Percentiles rank a stretch among this genome's conserved stretches.
Evolutionary conservation across 2,113 vertebrate species (phyloP).

Genomic region (Mastomys coucha): DNA sequence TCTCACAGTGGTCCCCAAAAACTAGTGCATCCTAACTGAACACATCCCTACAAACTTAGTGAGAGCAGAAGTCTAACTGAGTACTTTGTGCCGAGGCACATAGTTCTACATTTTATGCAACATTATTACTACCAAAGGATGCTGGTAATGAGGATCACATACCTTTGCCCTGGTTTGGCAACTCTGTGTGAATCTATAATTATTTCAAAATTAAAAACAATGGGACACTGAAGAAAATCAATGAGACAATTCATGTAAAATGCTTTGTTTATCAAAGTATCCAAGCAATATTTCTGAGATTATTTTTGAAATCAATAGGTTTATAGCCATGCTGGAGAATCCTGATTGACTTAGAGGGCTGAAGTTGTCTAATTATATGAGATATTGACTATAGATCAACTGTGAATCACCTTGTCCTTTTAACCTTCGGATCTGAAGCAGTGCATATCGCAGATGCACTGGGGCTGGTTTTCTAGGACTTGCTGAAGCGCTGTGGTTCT

Average conservation of each 20-base stretch:
- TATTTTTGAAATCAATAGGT: conserved; percentile 38
- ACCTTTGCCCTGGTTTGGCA: neutral
- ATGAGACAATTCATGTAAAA: neutral
- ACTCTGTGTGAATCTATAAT: neutral
- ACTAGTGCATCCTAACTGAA: neutral
- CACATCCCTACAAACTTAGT: neutral
- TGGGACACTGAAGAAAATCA: conserved; percentile 11
- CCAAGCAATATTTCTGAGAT: neutral
- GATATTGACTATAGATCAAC: neutral
- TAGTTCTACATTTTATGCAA: neutral
- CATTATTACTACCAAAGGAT: neutral
- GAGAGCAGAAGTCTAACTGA: neutral
- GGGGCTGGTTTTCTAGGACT: neutral
- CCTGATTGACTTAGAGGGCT: neutral
- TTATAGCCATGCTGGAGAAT: neutral
- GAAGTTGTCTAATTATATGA: neutral
- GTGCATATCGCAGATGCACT: no score
- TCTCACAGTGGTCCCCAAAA: neutral
- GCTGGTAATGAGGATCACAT: neutral
- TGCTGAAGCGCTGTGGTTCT: neutral
- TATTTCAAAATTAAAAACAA: conserved; percentile 2
- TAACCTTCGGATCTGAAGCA: neutral
- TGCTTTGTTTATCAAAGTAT: conserved; percentile 49
- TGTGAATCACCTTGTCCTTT: neutral
- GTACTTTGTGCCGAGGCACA: neutral